These are phyloP conservation scores for Oenanthe melanoleuca DNA, from an alignment of 2,113 vertebrate species.

Conservation along the genomic window DNA sequence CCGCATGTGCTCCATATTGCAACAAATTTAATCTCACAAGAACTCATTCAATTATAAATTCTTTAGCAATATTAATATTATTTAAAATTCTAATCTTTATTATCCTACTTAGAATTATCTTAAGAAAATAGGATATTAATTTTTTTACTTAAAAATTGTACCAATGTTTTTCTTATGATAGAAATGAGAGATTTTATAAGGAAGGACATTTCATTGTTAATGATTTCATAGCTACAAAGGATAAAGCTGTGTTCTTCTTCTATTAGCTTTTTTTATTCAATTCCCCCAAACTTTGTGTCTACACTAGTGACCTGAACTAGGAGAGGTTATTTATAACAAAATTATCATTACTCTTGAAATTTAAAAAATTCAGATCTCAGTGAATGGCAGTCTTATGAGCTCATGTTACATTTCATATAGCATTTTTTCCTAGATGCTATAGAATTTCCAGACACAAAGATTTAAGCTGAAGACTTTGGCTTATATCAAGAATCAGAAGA, in stretches of 20 bases:
- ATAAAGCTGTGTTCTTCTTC: constrained; percentile 77
- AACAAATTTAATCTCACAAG: constrained; percentile 4
- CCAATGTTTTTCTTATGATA: constrained; percentile 77
- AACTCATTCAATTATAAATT: constrained; percentile 40
- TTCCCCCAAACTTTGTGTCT: constrained; percentile 79
- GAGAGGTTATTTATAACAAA: constrained; percentile 85
- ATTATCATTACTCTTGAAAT: constrained; percentile 83
- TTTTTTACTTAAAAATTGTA: constrained; percentile 73
- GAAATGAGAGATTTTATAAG: constrained; percentile 82
- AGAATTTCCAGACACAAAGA: neutral
- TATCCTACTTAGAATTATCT: constrained; percentile 66
- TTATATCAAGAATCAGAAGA: neutral
- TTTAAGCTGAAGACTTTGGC: neutral
- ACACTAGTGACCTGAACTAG: constrained; percentile 86
- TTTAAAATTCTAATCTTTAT: constrained; percentile 70
- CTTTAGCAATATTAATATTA: constrained; percentile 28
- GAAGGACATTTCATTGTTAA: constrained; percentile 83
- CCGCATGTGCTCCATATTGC: neutral
- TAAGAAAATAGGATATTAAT: constrained; percentile 79
- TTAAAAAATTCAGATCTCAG: constrained; percentile 80
- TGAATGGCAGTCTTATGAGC: constrained; percentile 60
- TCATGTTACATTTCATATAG: neutral
- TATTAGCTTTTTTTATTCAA: constrained; percentile 84
- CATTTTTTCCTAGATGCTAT: neutral
- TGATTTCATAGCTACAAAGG: constrained; percentile 83